phyloP scores from a whole-genome alignment of 2,113 vertebrate genomes.

The Datnioides undecimradiatus region DNA sequence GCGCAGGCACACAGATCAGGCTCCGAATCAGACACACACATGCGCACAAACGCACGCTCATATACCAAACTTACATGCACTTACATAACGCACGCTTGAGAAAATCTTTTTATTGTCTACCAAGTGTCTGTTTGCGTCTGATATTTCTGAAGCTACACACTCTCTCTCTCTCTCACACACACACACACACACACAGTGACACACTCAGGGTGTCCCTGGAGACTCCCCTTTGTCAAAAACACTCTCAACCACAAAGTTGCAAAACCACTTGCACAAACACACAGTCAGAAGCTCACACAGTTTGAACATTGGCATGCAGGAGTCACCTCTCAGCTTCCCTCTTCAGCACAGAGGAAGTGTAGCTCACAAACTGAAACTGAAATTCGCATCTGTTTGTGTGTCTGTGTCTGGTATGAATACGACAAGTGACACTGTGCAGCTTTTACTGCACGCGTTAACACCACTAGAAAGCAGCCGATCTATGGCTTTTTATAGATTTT shows the following conservation, averaged over 20 bases:
- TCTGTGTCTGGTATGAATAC: neutral
- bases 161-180: no score
- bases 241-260: conserved; percentile 64
- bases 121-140: neutral
- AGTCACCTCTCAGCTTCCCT: conserved; percentile 81
- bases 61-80: neutral
- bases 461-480: neutral
- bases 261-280: conserved; percentile 71
- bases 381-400: conserved; percentile 62
- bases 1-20: neutral
- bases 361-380: conserved; percentile 77
- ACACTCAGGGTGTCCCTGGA: conserved; percentile 78
- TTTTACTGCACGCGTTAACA: neutral
- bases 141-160: conserved; percentile 17
- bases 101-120: neutral
- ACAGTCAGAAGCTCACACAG: conserved; percentile 48
- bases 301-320: conserved; percentile 45
- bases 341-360: conserved; percentile 78
- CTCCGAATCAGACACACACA: neutral
- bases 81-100: neutral
- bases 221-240: conserved; percentile 75
- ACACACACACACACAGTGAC: neutral
- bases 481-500: neutral
- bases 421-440: neutral
- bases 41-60: no score